Evolutionary conservation across 2,797 vertebrate genomes (phyloP), one percentile per base, ranked within the genome.

Genomic region (Graptemys geographica): DNA sequence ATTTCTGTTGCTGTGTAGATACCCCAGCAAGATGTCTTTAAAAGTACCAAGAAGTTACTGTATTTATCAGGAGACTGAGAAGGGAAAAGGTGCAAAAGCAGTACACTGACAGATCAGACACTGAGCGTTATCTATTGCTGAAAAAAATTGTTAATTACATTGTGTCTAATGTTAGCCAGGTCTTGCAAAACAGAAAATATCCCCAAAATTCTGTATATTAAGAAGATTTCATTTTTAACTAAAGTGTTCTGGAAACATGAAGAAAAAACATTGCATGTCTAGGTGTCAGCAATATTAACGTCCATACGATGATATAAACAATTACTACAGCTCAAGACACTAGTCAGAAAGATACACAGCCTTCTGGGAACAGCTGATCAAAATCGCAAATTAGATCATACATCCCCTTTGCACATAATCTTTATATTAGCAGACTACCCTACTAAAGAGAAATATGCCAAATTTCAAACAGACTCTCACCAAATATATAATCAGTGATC

Each of bases 131-230:
- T 79, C 76, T 84, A 92, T 93, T 93, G 56, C 89, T 3, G 16
- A 91, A 94, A 81, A 95, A 65, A 37, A 72, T 25, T 72, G 19
- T 94, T 95, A 44, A 95, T 65, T 0, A 28, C 88, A 91, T 87
- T 90, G 94, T 92, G 94, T 90, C 95, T 95, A 94, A 87, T 0
- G 87, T 93, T 62, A 95, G 96, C 52, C 91, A 94, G 92, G 95
- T 95, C 23, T 86, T 83, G 7, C 76, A 47, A 83, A 78, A 78
- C 7, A 78, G 0, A 2, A 86, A 23, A 76, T 69, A 33, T 0
- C 89, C 79, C 37, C 2, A 13, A 0, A 86, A 92, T 82, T 89
- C 78, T 11, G 1, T 0, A 15, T 28, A 47, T 1, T 1, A 51
- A 78, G 55, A 74, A 7, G 41, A 62, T 74, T 69, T 72, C 84